Conservation (phyloP, 1,140 invertebrate genomes). For the Drosophila albomicans region DNA sequence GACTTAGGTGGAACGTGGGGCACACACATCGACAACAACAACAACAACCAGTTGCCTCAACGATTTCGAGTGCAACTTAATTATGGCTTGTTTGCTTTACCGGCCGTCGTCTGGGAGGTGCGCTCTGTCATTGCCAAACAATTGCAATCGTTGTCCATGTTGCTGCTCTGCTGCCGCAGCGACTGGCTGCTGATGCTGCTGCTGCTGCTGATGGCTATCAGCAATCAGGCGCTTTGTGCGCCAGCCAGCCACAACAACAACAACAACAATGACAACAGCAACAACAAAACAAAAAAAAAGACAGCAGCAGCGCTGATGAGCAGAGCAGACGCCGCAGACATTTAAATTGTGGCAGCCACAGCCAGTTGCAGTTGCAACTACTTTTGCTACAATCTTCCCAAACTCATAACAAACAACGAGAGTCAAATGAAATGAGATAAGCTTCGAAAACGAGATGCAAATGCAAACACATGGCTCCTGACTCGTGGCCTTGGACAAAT, state of each 20-base stretch:
- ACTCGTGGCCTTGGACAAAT: constrained; percentile 51
- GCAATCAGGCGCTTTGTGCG: constrained; percentile 82
- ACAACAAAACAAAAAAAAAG: neutral
- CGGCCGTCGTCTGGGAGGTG: constrained; percentile 74
- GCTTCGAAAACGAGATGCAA: neutral
- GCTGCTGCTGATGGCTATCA: constrained; percentile 75
- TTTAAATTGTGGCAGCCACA: constrained; percentile 55
- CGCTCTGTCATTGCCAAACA: constrained; percentile 83
- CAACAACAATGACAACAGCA: constrained; percentile 44
- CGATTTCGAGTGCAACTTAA: constrained; percentile 73
- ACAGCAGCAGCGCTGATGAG: constrained; percentile 41
- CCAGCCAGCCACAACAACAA: constrained; percentile 53
- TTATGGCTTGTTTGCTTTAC: constrained; percentile 81
- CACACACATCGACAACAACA: constrained; percentile 2
- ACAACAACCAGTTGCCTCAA: constrained; percentile 24
- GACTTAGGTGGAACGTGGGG: constrained; percentile 54
- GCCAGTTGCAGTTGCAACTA: constrained; percentile 60
- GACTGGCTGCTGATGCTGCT: constrained; percentile 19
- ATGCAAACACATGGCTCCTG: neutral
- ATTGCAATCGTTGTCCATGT: constrained; percentile 68
- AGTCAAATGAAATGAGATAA: constrained; percentile 55
- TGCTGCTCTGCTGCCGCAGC: constrained; percentile 9
- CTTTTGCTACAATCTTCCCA: constrained; percentile 46
- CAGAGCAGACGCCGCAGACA: constrained; percentile 48
- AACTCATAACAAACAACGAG: constrained; percentile 54